A percentile compares a stretch with the other conserved stretches of the same genome.
phyloP scores from a whole-genome alignment of 2,113 vertebrate genomes.

The Passer montanus region DNA sequence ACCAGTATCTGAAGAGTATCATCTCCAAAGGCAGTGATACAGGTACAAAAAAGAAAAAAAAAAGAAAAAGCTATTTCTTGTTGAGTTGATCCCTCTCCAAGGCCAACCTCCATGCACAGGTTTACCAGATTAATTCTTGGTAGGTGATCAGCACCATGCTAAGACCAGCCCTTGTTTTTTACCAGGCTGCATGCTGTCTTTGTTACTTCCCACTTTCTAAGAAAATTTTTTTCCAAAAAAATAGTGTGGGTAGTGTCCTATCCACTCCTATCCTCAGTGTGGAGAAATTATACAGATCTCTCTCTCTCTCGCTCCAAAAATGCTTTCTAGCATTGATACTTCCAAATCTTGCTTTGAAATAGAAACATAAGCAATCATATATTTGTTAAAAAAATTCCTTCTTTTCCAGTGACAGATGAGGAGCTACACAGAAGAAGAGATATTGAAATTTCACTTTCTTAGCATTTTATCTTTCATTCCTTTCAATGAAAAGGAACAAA shows the following conservation, averaged over 20 bases:
- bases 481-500: not conserved
- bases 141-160: not conserved
- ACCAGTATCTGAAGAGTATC: not conserved
- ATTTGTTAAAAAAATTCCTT: not conserved
- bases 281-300: not conserved
- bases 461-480: not conserved
- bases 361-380: not conserved
- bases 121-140: not conserved
- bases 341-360: not conserved
- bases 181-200: not conserved
- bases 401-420: not conserved
- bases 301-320: not conserved
- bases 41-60: not conserved
- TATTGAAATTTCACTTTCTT: not conserved
- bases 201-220: not conserved
- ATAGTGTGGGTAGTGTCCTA: not conserved
- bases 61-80: not conserved
- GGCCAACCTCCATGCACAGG: not conserved
- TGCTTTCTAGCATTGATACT: not conserved
- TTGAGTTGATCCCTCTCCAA: not conserved
- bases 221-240: not conserved
- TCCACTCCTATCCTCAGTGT: not conserved
- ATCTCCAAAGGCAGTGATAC: accelerated
- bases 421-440: not conserved
- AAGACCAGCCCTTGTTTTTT: not conserved